Evolutionary conservation across 1,140 invertebrate species (phyloP).

Genomic region (Asbolus verrucosus): DNA sequence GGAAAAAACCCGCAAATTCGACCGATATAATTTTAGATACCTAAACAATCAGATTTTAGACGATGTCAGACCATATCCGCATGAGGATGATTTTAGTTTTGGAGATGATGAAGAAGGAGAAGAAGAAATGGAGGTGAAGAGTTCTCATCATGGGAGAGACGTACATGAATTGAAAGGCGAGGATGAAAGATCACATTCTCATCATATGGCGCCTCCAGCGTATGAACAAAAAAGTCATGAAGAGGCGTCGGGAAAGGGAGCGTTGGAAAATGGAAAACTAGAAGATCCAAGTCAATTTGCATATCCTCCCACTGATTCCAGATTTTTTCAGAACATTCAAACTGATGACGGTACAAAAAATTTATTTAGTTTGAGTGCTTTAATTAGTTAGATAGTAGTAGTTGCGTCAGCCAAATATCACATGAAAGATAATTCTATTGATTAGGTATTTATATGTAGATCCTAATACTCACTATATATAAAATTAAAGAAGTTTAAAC

Average conservation of each 20-base stretch:
- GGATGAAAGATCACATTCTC: constrained; percentile 18
- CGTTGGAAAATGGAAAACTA: constrained; percentile 47
- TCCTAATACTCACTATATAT: no score
- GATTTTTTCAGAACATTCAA: constrained; percentile 52
- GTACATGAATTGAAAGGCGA: not conserved
- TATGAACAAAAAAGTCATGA: constrained; percentile 41
- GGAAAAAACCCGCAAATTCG: constrained; percentile 10
- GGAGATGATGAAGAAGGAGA: constrained; percentile 46
- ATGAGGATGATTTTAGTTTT: constrained; percentile 55
- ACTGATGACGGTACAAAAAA: constrained; percentile 23
- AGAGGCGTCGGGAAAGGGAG: constrained; percentile 38
- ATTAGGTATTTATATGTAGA: no score
- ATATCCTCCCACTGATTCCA: constrained; percentile 57
- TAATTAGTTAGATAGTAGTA: constrained; percentile 2
- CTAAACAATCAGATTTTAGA: constrained; percentile 47
- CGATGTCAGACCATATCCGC: constrained; percentile 54
- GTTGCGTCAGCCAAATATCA: constrained; percentile 8
- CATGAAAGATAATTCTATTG: constrained; percentile 18
- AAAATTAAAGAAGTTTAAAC: no score
- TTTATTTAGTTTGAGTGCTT: not conserved
- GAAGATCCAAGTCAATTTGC: constrained; percentile 58
- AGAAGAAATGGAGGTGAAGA: constrained; percentile 18
- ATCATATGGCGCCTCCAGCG: not conserved
- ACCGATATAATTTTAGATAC: constrained; percentile 29
- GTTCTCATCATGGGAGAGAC: constrained; percentile 30